Percentiles rank a stretch among this genome's conserved stretches.
Conservation (phyloP, 2,888 invertebrate genomes). For the Andrena haemorrhoa region DNA sequence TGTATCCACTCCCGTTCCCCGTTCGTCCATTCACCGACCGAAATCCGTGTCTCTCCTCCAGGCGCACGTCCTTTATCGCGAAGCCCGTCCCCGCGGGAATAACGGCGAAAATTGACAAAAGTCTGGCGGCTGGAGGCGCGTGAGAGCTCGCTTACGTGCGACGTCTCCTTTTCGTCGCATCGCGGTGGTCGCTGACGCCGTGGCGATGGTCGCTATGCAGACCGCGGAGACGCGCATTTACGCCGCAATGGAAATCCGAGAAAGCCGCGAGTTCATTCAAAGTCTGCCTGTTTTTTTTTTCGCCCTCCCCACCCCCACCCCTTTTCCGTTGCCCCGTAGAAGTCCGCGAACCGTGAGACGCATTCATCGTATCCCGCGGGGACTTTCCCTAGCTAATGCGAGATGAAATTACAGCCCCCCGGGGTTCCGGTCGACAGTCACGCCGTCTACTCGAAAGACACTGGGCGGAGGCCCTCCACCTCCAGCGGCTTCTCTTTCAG, state of each 20-base stretch:
- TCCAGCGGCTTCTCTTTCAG: slow-evolving; percentile 50
- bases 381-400: slow-evolving; percentile 73
- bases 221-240: slow-evolving; percentile 64
- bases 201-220: slow-evolving; percentile 37
- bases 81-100: slow-evolving; percentile 49
- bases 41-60: not conserved
- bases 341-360: slow-evolving; percentile 71
- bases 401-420: slow-evolving; percentile 76
- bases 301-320: slow-evolving; percentile 21
- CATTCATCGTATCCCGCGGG: slow-evolving; percentile 72
- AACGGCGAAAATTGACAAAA: slow-evolving; percentile 72
- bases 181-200: slow-evolving; percentile 8
- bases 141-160: slow-evolving; percentile 1
- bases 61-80: not conserved
- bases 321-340: slow-evolving; percentile 54
- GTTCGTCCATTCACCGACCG: not conserved
- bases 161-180: slow-evolving; percentile 15
- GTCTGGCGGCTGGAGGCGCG: slow-evolving; percentile 13
- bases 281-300: slow-evolving; percentile 55
- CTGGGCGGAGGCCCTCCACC: slow-evolving; percentile 37
- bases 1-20: not conserved
- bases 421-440: slow-evolving; percentile 69
- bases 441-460: slow-evolving; percentile 69
- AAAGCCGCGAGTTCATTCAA: slow-evolving; percentile 67
- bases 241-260: slow-evolving; percentile 71